Base-by-base conservation (phyloP, 53 echinoderm and acorn worm genomes). In the Glandiceps talaboti region DNA sequence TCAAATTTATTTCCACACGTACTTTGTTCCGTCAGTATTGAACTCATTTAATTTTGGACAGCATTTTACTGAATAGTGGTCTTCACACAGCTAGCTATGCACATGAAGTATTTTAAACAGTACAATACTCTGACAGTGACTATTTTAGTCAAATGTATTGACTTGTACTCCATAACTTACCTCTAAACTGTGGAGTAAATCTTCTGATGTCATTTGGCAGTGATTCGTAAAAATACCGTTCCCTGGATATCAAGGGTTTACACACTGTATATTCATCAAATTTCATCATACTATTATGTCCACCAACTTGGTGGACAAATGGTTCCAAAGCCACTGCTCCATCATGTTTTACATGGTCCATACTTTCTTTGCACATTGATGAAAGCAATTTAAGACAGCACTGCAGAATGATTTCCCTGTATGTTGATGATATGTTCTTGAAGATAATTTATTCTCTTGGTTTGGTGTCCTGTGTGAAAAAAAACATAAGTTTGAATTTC, bases 251-350 rank as follows among this genome's bases (percentile, higher is more conserved):
- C 28, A 84, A 73, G 1, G 92, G 91, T 76, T 94, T 94, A 76
- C 94, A 94, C 14, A 94, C 81, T 1, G 92, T 89, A 25, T 77
- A 73, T 27, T 89, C 88, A 32, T 94, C 90, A 73, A 83, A 92
- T 75, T 87, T 91, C 84, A 94, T 81, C 76, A 94, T 81, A 29
- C 86, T 90, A 27, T 87, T 81, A 82, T 94, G 94, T 33, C 94
- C 94, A 30, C 94, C 94, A 77, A 94, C 94, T 86, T 94, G 94
- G 85, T 92, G 92, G 32, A 80, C 84, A 87, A 89, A 94, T 31
- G 94, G 94, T 82, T 83, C 77, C 29, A 94, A 83, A 33, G 82
- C 77, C 76, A 85, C 89, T 12, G 6, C 64, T 45, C 64, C 64
- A 12, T 45, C 64, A 6, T 12, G 20, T 45, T 45, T 20, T 20